Conservation (phyloP, 2,888 invertebrate species). For the Xestia xanthographa region DNA sequence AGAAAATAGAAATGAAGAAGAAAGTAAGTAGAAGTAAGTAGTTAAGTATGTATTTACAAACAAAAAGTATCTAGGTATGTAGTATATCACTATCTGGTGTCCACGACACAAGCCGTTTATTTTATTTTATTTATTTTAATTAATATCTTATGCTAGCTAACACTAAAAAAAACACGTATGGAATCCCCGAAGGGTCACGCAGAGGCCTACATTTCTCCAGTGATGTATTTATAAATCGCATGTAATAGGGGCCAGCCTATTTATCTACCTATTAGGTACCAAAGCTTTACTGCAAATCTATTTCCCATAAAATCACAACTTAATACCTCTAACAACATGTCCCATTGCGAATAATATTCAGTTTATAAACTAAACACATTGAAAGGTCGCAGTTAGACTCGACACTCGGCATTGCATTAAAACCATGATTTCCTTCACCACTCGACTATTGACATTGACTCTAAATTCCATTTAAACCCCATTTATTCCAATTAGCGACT, state of each 20-base stretch:
- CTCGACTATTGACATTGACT: conserved; percentile 64
- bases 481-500: conserved; percentile 65
- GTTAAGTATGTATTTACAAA: no score
- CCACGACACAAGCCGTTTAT: no score
- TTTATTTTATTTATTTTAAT: no score
- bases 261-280: background rate
- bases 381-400: conserved; percentile 42
- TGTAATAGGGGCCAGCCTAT: background rate
- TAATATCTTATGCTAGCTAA: no score
- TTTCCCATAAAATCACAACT: conserved; percentile 18
- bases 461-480: conserved; percentile 52
- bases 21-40: no score
- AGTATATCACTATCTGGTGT: no score
- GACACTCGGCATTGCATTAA: conserved; percentile 41
- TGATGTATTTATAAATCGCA: background rate
- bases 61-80: no score
- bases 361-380: conserved; percentile 39
- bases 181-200: background rate
- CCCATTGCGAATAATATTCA: conserved; percentile 41
- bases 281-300: conserved; percentile 1
- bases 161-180: background rate
- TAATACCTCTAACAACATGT: conserved; percentile 17
- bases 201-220: background rate
- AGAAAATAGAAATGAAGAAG: no score
- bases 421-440: conserved; percentile 51